Percentiles rank a stretch among this genome's conserved stretches.
phyloP scores from a whole-genome alignment of 2,888 invertebrate species.

The Argyresthia goedartella region DNA sequence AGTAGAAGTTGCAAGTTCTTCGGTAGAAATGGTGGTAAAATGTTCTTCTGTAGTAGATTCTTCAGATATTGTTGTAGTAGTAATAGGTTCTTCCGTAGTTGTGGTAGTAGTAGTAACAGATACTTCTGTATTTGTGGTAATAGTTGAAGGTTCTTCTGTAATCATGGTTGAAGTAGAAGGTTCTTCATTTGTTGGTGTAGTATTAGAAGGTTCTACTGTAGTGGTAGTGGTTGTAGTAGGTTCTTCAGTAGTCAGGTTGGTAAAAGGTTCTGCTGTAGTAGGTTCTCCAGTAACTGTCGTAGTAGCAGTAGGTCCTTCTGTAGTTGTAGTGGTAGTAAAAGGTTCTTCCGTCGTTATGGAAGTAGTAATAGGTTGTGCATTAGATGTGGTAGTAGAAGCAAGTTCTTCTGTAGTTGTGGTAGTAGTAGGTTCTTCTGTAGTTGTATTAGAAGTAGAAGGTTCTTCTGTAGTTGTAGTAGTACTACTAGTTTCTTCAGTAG shows the following conservation, averaged over 20 bases:
- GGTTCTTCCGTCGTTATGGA: background rate
- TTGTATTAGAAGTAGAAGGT: too few species aligned
- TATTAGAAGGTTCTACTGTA: background rate
- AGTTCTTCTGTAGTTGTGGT: background rate
- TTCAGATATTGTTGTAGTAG: background rate
- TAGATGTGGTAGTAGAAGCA: background rate
- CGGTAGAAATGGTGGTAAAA: background rate
- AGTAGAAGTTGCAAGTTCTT: background rate
- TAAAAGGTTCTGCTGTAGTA: background rate
- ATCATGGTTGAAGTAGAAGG: background rate
- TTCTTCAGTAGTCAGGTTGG: background rate
- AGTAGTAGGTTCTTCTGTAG: background rate
- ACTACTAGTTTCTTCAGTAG: background rate
- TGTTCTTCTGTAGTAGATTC: background rate
- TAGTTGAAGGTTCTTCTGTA: background rate
- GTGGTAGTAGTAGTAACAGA: background rate
- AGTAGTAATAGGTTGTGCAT: background rate
- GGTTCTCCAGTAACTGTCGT: background rate
- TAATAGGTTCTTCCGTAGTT: background rate
- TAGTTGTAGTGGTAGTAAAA: background rate
- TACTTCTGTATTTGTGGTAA: background rate
- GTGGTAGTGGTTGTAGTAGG: background rate
- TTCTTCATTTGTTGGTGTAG: background rate
- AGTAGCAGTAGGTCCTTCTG: background rate
- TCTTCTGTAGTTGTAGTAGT: background rate